Percentiles rank a stretch among this genome's conserved stretches.
Evolutionary conservation across 2,797 vertebrate species (phyloP).

Genomic region (Halcyon badia): DNA sequence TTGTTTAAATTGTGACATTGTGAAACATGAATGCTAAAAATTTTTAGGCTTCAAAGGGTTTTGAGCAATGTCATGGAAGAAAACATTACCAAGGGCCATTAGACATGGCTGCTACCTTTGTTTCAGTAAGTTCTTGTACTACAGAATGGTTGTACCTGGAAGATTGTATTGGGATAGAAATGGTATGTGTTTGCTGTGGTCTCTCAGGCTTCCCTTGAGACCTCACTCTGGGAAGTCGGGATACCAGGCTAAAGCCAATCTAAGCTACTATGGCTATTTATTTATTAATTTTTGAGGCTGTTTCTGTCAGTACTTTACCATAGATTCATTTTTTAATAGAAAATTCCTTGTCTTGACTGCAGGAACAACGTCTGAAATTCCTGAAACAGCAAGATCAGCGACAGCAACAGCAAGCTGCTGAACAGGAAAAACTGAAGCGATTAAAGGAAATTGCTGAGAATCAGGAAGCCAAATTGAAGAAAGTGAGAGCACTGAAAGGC

Average conservation of each 20-base stretch:
- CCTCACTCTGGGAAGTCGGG: not conserved
- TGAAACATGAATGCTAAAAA: not conserved
- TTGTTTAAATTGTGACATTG: not conserved
- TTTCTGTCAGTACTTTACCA: not conserved
- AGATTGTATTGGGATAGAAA: not conserved
- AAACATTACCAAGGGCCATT: not conserved
- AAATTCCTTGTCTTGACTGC: not conserved
- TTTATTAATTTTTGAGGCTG: not conserved
- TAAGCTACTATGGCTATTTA: not conserved
- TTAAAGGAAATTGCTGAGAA: conserved; percentile 91
- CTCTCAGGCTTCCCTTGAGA: not conserved
- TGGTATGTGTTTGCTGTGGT: not conserved
- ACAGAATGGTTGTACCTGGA: not conserved
- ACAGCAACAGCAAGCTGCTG: conserved; percentile 88
- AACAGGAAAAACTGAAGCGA: conserved; percentile 90
- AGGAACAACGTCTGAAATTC: conserved; percentile 94
- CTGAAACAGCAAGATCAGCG: conserved; percentile 94
- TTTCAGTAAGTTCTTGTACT: not conserved
- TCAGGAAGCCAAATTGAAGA: conserved; percentile 93
- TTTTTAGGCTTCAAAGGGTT: not conserved
- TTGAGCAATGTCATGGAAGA: not conserved
- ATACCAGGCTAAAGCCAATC: not conserved
- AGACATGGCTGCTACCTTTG: not conserved
- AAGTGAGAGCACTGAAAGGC: conserved; percentile 91
- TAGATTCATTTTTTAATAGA: not conserved